These are phyloP conservation scores for Drosophila pseudotakahashii DNA, from an alignment of 2,888 invertebrate genomes.

Conservation along the genomic window DNA sequence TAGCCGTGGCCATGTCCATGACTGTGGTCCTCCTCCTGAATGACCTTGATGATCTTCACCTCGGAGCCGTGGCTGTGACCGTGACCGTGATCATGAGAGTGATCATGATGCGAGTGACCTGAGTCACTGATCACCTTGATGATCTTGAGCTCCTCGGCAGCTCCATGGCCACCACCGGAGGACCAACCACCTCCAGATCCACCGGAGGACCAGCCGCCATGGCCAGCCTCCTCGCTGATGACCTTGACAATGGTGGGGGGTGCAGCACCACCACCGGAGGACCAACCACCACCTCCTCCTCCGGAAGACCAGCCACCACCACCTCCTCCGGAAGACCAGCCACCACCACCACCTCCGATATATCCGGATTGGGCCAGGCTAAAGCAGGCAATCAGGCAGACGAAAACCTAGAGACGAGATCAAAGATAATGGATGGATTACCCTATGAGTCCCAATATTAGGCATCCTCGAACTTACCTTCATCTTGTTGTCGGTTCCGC, in stretches of 20 bases:
- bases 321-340: conserved; percentile 50
- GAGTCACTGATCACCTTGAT: conserved; percentile 32
- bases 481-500: conserved; percentile 67
- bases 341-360: conserved; percentile 50
- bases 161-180: conserved; percentile 10
- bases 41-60: conserved; percentile 59
- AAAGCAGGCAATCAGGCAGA: conserved; percentile 69
- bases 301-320: conserved; percentile 47
- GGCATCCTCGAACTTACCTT: conserved; percentile 35
- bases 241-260: conserved; percentile 40
- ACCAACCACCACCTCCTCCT: conserved; percentile 39
- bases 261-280: conserved; percentile 15
- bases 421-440: not conserved
- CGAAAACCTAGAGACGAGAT: conserved; percentile 50
- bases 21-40: conserved; percentile 40
- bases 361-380: conserved; percentile 62
- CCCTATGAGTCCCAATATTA: too few species aligned
- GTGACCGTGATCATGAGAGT: conserved; percentile 29
- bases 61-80: conserved; percentile 15
- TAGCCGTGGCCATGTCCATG: conserved; percentile 21
- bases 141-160: conserved; percentile 27
- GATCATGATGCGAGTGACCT: conserved; percentile 16
- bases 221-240: conserved; percentile 29
- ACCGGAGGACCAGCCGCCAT: conserved; percentile 8
- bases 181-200: conserved; percentile 13